These are phyloP conservation scores for Smittia sp. DNA, from an alignment of 2,888 invertebrate species.

Conservation along the genomic window DNA sequence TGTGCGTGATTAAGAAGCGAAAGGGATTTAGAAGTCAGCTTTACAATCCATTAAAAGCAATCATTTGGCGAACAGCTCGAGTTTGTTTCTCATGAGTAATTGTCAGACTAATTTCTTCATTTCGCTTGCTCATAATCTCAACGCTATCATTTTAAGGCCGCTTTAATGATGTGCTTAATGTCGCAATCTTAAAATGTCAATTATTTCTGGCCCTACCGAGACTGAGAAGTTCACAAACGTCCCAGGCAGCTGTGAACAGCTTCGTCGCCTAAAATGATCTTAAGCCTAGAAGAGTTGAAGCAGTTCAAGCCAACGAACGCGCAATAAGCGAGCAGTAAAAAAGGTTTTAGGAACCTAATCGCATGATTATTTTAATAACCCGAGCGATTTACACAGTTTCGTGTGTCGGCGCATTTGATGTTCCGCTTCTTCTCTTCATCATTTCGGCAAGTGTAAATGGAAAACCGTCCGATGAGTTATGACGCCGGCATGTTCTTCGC, in stretches of 20 bases:
- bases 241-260: background rate
- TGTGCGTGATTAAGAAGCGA: slow-evolving; percentile 12
- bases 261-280: background rate
- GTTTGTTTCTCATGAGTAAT: slow-evolving; percentile 11
- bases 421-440: background rate
- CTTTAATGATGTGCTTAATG: slow-evolving; percentile 7
- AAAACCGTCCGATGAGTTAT: background rate
- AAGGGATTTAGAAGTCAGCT: background rate
- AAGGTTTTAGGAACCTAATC: background rate
- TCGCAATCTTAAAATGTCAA: background rate
- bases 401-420: slow-evolving; percentile 3
- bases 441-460: background rate
- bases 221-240: background rate
- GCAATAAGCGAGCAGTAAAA: no score
- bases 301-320: no score
- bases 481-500: background rate
- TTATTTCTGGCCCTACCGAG: background rate
- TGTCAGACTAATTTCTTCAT: slow-evolving; percentile 35
- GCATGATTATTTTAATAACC: slow-evolving; percentile 32
- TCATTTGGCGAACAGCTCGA: background rate
- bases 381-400: slow-evolving; percentile 31
- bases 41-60: slow-evolving; percentile 2
- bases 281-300: no score
- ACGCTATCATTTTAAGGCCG: background rate
- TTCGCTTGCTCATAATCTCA: background rate